Percentiles rank a stretch among this genome's conserved stretches.
Evolutionary conservation across 2,797 vertebrate genomes (phyloP).

Genomic region (Atherinosoma microstoma): DNA sequence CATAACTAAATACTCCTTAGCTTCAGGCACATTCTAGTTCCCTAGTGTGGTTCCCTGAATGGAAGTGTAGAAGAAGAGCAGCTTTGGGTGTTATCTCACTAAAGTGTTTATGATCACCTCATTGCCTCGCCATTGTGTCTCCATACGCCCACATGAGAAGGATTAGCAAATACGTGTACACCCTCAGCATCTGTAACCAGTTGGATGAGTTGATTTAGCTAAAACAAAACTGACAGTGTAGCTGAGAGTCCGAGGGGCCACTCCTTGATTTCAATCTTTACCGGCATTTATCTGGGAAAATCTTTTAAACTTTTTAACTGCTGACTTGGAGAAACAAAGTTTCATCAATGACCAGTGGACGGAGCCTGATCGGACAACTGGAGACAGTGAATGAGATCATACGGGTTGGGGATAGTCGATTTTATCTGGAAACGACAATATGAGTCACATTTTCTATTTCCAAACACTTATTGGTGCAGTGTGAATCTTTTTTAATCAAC

Average conservation of each 20-base stretch:
- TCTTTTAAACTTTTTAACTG: conserved; percentile 14
- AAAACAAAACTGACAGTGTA: conserved; percentile 34
- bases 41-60: neutral
- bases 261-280: conserved; percentile 52
- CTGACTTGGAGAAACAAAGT: neutral
- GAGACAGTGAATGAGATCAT: too few relatives aligned
- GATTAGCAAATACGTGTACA: conserved; percentile 14
- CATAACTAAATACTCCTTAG: conserved; percentile 21
- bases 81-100: neutral
- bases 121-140: neutral
- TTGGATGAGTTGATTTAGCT: conserved; percentile 51
- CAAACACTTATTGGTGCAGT: too few relatives aligned
- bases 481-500: neutral
- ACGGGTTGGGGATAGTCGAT: too few relatives aligned
- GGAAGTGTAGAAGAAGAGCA: neutral
- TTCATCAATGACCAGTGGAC: too few relatives aligned
- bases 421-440: too few relatives aligned
- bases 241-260: conserved; percentile 4
- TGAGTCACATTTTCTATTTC: too few relatives aligned
- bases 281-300: neutral
- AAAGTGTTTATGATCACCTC: neutral
- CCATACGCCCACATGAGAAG: conserved; percentile 7
- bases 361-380: too few relatives aligned
- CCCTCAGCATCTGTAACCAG: conserved; percentile 40
- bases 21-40: conserved; percentile 12